Percentiles rank a stretch among this genome's conserved stretches.
These are phyloP conservation scores for Capromys pilorides DNA, from an alignment of 2,797 vertebrate genomes.

Conservation along the genomic window DNA sequence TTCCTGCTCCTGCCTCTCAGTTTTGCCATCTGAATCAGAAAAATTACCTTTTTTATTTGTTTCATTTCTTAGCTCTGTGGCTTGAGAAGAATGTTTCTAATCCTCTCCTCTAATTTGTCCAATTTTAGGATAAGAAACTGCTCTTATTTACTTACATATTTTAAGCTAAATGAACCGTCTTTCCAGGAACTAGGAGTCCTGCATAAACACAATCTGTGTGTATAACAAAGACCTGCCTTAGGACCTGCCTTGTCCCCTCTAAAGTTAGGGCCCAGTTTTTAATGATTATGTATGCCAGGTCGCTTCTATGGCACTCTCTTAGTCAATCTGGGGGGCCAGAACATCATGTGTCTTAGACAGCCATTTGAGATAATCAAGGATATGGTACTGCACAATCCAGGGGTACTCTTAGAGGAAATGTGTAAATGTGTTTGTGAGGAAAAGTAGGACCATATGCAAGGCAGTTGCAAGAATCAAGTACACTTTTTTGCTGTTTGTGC, in stretches of 20 bases:
- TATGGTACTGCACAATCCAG: conserved; percentile 28
- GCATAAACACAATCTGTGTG: conserved; percentile 27
- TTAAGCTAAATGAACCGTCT: conserved; percentile 66
- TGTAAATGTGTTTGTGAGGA: conserved; percentile 33
- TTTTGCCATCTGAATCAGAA: conserved; percentile 58
- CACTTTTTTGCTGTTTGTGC: not conserved
- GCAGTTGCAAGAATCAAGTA: not conserved
- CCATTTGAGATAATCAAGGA: conserved; percentile 39
- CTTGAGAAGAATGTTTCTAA: conserved; percentile 61
- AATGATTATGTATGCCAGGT: conserved; percentile 24
- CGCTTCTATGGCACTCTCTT: conserved; percentile 9
- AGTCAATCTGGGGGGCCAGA: not conserved
- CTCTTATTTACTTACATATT: conserved; percentile 58
- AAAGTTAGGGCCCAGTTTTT: conserved; percentile 36
- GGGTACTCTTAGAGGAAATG: conserved; percentile 6
- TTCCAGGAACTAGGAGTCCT: conserved; percentile 48
- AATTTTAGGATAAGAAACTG: conserved; percentile 48
- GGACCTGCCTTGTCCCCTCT: not conserved
- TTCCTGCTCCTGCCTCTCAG: conserved; percentile 27
- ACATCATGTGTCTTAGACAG: not conserved
- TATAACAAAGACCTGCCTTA: not conserved
- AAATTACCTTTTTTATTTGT: conserved; percentile 29
- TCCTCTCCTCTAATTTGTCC: conserved; percentile 55
- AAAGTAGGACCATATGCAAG: conserved; percentile 29
- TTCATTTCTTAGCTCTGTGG: conserved; percentile 55